A percentile compares a stretch with the other conserved stretches of the same genome.
Conservation (phyloP, 2,113 vertebrate species). For the Pholis gunnellus region DNA sequence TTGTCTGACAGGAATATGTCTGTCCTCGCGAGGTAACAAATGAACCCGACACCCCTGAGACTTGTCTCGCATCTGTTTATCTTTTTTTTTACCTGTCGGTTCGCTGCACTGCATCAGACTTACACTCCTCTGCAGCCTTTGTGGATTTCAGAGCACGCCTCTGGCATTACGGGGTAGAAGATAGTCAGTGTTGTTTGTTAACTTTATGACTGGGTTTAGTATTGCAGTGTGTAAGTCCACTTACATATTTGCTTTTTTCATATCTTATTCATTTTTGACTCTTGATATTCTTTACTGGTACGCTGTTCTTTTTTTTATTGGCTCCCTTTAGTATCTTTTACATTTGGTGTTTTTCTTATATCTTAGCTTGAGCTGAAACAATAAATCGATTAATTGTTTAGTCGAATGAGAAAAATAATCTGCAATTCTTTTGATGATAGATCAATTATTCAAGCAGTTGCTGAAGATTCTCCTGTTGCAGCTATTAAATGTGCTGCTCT, state of each 20-base stretch:
- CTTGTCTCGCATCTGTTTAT: slow-evolving; percentile 83
- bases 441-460: background rate
- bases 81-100: slow-evolving; percentile 80
- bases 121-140: slow-evolving; percentile 73
- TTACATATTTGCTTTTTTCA: background rate
- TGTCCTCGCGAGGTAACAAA: slow-evolving; percentile 83
- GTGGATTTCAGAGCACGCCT: slow-evolving; percentile 68
- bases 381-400: background rate
- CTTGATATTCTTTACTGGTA: background rate
- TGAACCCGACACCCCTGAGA: slow-evolving; percentile 81
- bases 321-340: background rate
- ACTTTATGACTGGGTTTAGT: slow-evolving; percentile 21
- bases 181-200: slow-evolving; percentile 38
- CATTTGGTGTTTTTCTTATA: background rate
- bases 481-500: background rate
- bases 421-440: background rate
- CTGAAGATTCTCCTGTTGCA: background rate
- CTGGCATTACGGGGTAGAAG: slow-evolving; percentile 56
- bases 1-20: slow-evolving; percentile 80
- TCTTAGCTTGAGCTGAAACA: background rate
- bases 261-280: background rate
- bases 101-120: slow-evolving; percentile 75
- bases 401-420: background rate
- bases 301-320: background rate
- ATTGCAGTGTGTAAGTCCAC: background rate